phyloP scores from a whole-genome alignment of 2,888 invertebrate species.

The Tuberolachnus salignus region DNA sequence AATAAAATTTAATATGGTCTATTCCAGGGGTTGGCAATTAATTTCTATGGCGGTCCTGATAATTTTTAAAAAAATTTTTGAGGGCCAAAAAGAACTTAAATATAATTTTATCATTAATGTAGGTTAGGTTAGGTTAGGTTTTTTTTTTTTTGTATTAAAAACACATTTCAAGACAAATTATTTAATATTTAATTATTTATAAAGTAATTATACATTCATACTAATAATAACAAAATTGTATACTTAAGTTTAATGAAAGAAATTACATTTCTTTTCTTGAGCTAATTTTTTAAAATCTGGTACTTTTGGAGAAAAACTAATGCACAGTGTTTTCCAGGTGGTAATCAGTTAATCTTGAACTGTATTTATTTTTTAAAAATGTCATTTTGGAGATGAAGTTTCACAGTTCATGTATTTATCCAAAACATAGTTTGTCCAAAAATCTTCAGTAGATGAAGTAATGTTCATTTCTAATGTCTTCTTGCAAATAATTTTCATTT shows the following conservation, averaged over 20 bases:
- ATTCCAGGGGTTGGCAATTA: no score
- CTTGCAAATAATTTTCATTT: constrained; percentile 55
- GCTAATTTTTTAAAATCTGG: constrained; percentile 37
- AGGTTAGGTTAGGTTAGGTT: no score
- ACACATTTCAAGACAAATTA: constrained; percentile 21
- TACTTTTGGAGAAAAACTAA: constrained; percentile 24
- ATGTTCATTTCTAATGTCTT: constrained; percentile 40
- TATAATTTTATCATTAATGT: constrained; percentile 24
- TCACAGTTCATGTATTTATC: constrained; percentile 17
- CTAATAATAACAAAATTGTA: constrained; percentile 30
- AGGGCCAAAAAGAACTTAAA: constrained; percentile 8
- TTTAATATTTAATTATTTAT: constrained; percentile 17
- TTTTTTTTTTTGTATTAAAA: constrained; percentile 27
- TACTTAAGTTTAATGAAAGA: constrained; percentile 22
- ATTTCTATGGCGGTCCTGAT: not conserved
- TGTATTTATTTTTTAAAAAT: constrained; percentile 38
- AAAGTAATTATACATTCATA: constrained; percentile 25
- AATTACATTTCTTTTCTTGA: constrained; percentile 17
- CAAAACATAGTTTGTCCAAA: not conserved
- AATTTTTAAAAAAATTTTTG: not conserved
- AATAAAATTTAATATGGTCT: no score
- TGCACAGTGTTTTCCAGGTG: constrained; percentile 39
- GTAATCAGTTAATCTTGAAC: constrained; percentile 47
- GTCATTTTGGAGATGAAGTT: constrained; percentile 53
- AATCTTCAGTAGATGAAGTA: constrained; percentile 7